Conservation (phyloP, 2,113 vertebrate species). For the Ammodytes marinus region DNA sequence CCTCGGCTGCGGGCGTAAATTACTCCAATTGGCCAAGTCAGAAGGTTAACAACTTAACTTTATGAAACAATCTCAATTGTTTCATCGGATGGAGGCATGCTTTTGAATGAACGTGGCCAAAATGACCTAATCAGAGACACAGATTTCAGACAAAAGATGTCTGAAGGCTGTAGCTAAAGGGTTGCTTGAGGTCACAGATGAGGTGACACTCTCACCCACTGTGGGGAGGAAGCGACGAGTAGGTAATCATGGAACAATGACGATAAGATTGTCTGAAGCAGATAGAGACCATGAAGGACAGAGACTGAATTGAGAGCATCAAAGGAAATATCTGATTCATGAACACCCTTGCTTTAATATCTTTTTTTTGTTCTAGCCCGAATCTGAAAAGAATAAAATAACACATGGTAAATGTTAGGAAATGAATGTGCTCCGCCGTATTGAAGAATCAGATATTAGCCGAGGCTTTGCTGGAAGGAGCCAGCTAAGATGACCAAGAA, state of each 20-base stretch:
- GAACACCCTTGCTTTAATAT: slow-evolving; percentile 12
- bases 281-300: slow-evolving; percentile 42
- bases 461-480: neutral
- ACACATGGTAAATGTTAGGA: slow-evolving; percentile 1
- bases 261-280: slow-evolving; percentile 50
- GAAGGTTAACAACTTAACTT: slow-evolving; percentile 14
- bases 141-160: neutral
- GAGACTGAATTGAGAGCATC: neutral
- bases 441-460: slow-evolving; percentile 12
- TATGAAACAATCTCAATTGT: neutral
- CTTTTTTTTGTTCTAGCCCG: neutral
- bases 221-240: slow-evolving; percentile 1
- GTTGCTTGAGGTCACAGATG: neutral
- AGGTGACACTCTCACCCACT: neutral
- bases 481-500: neutral
- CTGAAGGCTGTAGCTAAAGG: neutral
- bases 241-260: slow-evolving; percentile 27
- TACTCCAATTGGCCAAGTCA: neutral
- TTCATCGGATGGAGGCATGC: neutral
- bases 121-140: neutral
- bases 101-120: neutral
- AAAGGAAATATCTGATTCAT: slow-evolving; percentile 32
- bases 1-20: slow-evolving; percentile 6
- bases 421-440: neutral
- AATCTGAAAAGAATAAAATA: slow-evolving; percentile 20